Evolutionary conservation across 2,797 vertebrate species (phyloP).

Genomic region (Thunnus albacares): DNA sequence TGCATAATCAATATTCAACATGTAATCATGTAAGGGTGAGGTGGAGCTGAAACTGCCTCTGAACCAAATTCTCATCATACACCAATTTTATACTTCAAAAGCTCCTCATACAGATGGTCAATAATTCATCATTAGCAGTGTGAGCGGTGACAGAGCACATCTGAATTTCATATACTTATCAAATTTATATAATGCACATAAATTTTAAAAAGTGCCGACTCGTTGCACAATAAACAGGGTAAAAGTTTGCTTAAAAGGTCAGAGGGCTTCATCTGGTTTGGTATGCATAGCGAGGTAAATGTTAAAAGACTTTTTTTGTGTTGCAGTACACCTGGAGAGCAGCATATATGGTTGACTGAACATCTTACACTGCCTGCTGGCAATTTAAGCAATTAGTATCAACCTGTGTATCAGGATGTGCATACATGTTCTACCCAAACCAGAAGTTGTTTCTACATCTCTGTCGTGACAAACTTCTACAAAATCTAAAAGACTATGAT

Average conservation of each 20-base stretch:
- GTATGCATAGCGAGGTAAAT: constrained; percentile 11
- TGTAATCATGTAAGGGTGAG: constrained; percentile 44
- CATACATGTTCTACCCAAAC: neutral
- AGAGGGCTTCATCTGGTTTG: constrained; percentile 24
- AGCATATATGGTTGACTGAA: constrained; percentile 8
- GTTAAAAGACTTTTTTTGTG: constrained; percentile 1
- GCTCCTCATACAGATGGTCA: constrained; percentile 59
- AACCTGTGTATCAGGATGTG: constrained; percentile 5
- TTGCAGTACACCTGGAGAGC: constrained; percentile 13
- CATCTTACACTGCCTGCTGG: constrained; percentile 3
- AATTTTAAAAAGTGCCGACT: constrained; percentile 15
- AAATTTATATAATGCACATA: constrained; percentile 48
- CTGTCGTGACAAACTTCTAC: constrained; percentile 2
- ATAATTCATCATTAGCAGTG: constrained; percentile 70
- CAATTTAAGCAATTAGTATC: constrained; percentile 19
- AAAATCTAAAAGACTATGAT: constrained; percentile 3
- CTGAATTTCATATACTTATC: constrained; percentile 45
- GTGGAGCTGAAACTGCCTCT: constrained; percentile 45
- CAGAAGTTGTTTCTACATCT: neutral
- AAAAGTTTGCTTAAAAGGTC: constrained; percentile 45
- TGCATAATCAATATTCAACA: constrained; percentile 67
- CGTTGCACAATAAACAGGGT: constrained; percentile 1
- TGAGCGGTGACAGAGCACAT: constrained; percentile 41
- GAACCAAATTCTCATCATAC: constrained; percentile 58
- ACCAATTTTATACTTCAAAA: constrained; percentile 69